Conservation (phyloP, 2,113 vertebrate species). For the Rostratula benghalensis region DNA sequence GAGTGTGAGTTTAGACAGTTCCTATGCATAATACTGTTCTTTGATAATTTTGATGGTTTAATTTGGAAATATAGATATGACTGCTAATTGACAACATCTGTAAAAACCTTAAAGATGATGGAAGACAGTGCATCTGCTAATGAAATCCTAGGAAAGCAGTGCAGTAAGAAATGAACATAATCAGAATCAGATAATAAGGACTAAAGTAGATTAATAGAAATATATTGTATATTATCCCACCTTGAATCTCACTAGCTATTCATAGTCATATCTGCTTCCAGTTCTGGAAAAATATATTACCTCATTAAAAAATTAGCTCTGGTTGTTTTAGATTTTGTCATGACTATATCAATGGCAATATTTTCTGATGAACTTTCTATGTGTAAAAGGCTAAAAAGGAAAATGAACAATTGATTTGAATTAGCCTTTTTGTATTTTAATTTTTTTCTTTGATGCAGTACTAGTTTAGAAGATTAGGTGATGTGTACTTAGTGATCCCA, state of each 20-base stretch:
- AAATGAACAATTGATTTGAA: not conserved
- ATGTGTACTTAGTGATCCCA: not conserved
- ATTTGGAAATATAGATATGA: not conserved
- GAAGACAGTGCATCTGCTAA: not conserved
- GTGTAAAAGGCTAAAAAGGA: not conserved
- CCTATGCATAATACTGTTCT: not conserved
- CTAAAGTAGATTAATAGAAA: not conserved
- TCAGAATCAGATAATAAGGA: not conserved
- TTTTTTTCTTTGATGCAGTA: not conserved
- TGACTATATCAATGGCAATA: not conserved
- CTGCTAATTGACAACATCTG: not conserved
- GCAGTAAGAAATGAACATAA: not conserved
- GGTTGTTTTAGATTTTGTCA: not conserved
- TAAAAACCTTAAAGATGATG: not conserved
- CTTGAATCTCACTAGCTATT: not conserved
- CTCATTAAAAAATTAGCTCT: not conserved
- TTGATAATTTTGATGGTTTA: not conserved
- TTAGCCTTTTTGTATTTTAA: not conserved
- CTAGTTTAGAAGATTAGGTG: not conserved
- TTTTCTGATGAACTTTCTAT: not conserved
- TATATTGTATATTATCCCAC: not conserved
- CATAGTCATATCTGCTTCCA: not conserved
- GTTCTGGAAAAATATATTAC: not conserved
- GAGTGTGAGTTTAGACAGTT: not conserved
- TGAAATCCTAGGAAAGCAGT: not conserved